Percentiles rank a stretch among this genome's conserved stretches.
phyloP scores from a whole-genome alignment of 1,140 invertebrate genomes.

The Atopsyche davidsoni region DNA sequence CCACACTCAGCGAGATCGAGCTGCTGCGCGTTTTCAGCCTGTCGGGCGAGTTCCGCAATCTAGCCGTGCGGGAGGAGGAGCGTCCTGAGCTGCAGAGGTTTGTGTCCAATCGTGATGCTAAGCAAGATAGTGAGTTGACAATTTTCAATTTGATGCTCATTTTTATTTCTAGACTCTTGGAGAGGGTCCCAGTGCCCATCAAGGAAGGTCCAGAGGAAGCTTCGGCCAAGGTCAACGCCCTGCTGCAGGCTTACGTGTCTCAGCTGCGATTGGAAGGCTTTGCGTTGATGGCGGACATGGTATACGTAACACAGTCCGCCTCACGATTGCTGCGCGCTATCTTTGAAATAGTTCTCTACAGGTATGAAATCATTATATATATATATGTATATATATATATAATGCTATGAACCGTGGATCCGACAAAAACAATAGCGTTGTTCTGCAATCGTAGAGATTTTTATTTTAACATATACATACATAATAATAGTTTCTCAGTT shows the following conservation, averaged over 20 bases:
- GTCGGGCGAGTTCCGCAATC: constrained; percentile 90
- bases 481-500: too few relatives aligned
- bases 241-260: constrained; percentile 97
- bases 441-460: too few relatives aligned
- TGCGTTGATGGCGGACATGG: constrained; percentile 98
- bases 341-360: constrained; percentile 85
- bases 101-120: constrained; percentile 56
- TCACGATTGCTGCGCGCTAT: constrained; percentile 92
- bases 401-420: too few relatives aligned
- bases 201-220: constrained; percentile 99
- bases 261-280: constrained; percentile 98
- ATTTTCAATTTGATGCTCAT: too few relatives aligned
- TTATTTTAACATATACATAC: too few relatives aligned
- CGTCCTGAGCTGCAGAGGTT: constrained; percentile 96
- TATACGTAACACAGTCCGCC: constrained; percentile 98
- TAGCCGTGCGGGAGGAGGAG: constrained; percentile 95
- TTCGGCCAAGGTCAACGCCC: constrained; percentile 90
- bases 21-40: constrained; percentile 97
- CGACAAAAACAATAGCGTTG: too few relatives aligned
- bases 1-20: constrained; percentile 96
- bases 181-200: constrained; percentile 92
- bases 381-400: too few relatives aligned
- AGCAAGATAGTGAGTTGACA: too few relatives aligned
- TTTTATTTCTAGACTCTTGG: too few relatives aligned
- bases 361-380: too few relatives aligned